Conservation (phyloP, 2,797 vertebrate species). For the Pangasius krempfi region DNA sequence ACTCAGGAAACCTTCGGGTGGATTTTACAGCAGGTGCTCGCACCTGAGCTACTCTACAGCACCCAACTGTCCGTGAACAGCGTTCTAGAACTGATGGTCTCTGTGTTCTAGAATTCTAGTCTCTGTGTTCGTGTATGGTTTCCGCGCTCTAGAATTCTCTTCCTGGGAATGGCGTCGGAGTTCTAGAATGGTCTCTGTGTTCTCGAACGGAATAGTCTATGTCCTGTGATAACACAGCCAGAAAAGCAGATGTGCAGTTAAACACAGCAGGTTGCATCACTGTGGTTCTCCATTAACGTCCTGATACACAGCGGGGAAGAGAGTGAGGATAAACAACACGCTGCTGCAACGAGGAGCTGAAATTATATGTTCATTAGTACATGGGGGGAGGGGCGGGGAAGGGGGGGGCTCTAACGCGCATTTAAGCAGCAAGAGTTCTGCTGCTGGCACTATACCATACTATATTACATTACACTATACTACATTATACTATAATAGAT, state of each 20-base stretch:
- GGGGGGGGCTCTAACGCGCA: not conserved
- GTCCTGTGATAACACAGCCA: not conserved
- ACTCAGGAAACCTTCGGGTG: not conserved
- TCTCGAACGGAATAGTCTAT: not conserved
- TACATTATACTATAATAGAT: not conserved
- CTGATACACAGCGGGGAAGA: not conserved
- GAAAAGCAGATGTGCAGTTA: not conserved
- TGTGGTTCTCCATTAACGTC: not conserved
- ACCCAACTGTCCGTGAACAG: not conserved
- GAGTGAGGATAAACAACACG: not conserved
- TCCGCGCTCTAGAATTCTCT: not conserved
- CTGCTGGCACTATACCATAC: not conserved
- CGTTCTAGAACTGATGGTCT: not conserved
- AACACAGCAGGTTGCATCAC: conserved; percentile 20
- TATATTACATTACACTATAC: not conserved
- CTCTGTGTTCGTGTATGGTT: not conserved
- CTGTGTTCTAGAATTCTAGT: not conserved
- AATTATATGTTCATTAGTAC: too few relatives aligned
- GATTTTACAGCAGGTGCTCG: not conserved
- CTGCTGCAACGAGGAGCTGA: not conserved
- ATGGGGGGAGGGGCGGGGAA: too few relatives aligned
- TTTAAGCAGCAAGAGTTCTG: not conserved
- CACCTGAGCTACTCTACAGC: not conserved
- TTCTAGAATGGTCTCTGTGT: not conserved
- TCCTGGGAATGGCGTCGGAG: not conserved